Evolutionary conservation across 2,113 vertebrate species (phyloP).

Genomic region (Rhabdomys dilectus): DNA sequence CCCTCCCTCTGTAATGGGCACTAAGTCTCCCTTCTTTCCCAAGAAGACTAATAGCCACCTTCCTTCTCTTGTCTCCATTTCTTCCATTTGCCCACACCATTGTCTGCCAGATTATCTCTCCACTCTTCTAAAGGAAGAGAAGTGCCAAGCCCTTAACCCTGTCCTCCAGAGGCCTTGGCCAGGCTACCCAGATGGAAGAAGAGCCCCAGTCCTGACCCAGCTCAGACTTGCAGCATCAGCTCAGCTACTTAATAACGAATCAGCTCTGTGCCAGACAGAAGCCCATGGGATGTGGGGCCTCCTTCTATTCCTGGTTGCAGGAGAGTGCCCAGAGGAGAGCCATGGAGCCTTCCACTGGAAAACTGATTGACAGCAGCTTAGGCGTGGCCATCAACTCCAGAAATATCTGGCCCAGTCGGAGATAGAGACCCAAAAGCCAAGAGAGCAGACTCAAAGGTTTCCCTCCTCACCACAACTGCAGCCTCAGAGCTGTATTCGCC

Average conservation of each 20-base stretch:
- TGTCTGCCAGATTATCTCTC: not conserved
- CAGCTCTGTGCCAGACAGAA: not conserved
- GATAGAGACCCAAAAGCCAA: not conserved
- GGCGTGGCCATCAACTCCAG: accelerated
- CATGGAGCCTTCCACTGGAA: not conserved
- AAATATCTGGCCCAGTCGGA: accelerated
- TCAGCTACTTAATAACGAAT: not conserved
- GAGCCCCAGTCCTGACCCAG: accelerated
- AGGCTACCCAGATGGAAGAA: not conserved
- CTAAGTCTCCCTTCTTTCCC: accelerated
- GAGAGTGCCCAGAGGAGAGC: not conserved
- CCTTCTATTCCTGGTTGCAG: not conserved
- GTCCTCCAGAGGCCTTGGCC: not conserved
- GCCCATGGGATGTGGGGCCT: not conserved
- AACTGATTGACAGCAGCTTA: not conserved
- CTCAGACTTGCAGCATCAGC: not conserved
- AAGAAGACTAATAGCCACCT: accelerated
- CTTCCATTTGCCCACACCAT: not conserved
- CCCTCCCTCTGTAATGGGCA: not conserved
- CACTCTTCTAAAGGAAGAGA: not conserved
- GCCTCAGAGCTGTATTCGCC: accelerated
- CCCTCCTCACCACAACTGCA: accelerated
- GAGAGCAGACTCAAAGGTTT: accelerated
- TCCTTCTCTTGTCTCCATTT: not conserved
- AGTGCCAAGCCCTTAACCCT: not conserved